These are phyloP conservation scores for Tachypleus tridentatus DNA, from an alignment of 1,140 invertebrate genomes.

Conservation along the genomic window DNA sequence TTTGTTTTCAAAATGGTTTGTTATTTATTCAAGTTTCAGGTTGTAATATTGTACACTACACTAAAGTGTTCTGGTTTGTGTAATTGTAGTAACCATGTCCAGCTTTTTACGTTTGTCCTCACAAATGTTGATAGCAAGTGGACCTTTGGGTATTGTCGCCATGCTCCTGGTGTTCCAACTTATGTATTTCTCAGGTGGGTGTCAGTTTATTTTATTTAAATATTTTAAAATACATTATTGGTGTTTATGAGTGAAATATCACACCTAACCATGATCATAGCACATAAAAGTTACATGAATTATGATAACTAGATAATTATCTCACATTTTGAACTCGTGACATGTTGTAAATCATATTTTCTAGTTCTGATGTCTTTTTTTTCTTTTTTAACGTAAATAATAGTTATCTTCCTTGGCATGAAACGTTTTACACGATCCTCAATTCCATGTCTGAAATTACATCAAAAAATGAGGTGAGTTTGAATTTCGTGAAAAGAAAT, in stretches of 20 bases:
- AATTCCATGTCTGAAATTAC: conserved; percentile 35
- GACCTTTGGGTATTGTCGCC: conserved; percentile 89
- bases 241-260: not conserved
- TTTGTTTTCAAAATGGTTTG: too few species aligned
- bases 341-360: not conserved
- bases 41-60: too few species aligned
- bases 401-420: conserved; percentile 79
- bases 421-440: conserved; percentile 70
- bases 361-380: not conserved
- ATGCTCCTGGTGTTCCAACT: conserved; percentile 57
- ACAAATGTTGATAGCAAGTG: conserved; percentile 88
- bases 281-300: not conserved
- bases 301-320: not conserved
- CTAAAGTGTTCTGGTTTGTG: too few species aligned
- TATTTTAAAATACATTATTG: not conserved
- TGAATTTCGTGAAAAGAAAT: not conserved
- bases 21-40: too few species aligned
- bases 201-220: too few species aligned
- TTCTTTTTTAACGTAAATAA: conserved; percentile 3
- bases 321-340: not conserved
- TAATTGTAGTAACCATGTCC: conserved; percentile 46
- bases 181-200: conserved; percentile 21
- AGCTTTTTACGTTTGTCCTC: conserved; percentile 85
- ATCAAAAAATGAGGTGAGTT: conserved; percentile 20
- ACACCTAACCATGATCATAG: not conserved